These are phyloP conservation scores for Drosophila affinis DNA, from an alignment of 2,888 invertebrate species.

Conservation along the genomic window DNA sequence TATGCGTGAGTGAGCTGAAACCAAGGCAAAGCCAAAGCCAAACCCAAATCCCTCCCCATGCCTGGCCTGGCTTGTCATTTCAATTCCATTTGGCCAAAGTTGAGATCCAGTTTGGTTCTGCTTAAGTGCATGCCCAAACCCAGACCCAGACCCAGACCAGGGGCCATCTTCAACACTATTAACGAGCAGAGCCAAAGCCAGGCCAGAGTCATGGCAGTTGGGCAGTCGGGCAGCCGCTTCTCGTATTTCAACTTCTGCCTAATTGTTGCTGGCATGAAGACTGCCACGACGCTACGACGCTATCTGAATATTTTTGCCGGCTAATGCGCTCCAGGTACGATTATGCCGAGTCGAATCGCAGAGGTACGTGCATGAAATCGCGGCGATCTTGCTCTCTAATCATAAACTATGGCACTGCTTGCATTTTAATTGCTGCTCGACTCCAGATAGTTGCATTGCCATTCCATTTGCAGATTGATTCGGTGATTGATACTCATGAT, in stretches of 20 bases:
- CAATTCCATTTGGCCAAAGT: constrained; percentile 72
- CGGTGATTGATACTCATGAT: constrained; percentile 4
- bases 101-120: constrained; percentile 63
- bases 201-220: neutral
- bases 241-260: constrained; percentile 46
- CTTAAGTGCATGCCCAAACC: constrained; percentile 62
- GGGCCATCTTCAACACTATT: constrained; percentile 37
- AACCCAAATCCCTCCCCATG: constrained; percentile 10
- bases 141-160: neutral
- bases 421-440: constrained; percentile 63
- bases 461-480: constrained; percentile 18
- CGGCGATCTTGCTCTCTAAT: constrained; percentile 60
- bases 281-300: constrained; percentile 7
- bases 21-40: constrained; percentile 18
- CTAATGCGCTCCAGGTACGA: constrained; percentile 41
- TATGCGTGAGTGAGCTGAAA: neutral
- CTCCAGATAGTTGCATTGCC: constrained; percentile 11
- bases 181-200: constrained; percentile 15
- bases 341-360: constrained; percentile 39
- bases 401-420: constrained; percentile 55
- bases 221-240: constrained; percentile 8
- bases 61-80: constrained; percentile 54
- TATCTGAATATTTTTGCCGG: constrained; percentile 36
- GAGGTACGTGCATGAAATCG: constrained; percentile 64
- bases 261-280: constrained; percentile 39